These are phyloP conservation scores for Megalops cyprinoides DNA, from an alignment of 2,797 vertebrate species.

Conservation along the genomic window DNA sequence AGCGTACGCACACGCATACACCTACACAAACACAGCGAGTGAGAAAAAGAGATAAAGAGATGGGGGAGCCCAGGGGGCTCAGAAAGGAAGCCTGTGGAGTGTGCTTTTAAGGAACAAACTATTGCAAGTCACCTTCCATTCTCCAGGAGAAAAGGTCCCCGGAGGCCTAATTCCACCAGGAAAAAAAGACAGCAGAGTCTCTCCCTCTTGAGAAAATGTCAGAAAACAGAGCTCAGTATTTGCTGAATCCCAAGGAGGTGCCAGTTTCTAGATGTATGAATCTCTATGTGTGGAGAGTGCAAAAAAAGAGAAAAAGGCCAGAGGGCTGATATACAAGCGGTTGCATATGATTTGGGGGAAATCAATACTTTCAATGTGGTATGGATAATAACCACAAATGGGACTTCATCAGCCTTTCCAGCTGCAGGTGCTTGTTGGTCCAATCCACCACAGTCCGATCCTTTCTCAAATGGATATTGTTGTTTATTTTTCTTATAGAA, in stretches of 20 bases:
- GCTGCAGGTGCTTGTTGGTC: not conserved
- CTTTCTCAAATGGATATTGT: conserved; percentile 4
- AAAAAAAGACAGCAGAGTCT: not conserved
- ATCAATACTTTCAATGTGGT: not conserved
- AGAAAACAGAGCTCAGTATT: conserved; percentile 4
- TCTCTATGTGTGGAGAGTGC: not conserved
- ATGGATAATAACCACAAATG: conserved; percentile 14
- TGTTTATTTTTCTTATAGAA: conserved; percentile 59
- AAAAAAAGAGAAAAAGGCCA: conserved; percentile 13
- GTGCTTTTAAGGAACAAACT: not conserved
- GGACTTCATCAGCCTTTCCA: not conserved
- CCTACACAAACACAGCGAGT: not conserved
- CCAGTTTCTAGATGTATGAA: not conserved
- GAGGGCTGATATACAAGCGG: not conserved
- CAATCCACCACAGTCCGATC: conserved; percentile 28
- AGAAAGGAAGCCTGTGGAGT: not conserved
- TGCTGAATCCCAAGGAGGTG: not conserved
- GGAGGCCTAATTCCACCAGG: not conserved
- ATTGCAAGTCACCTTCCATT: not conserved
- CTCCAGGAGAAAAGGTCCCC: not conserved
- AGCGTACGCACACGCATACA: not conserved
- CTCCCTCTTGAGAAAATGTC: not conserved
- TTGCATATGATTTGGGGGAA: not conserved
- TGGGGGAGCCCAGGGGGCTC: not conserved
- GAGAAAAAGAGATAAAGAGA: not conserved